A percentile compares a stretch with the other conserved stretches of the same genome.
Evolutionary conservation across 2,113 vertebrate species (phyloP).

Genomic region (Sylvia atricapilla): DNA sequence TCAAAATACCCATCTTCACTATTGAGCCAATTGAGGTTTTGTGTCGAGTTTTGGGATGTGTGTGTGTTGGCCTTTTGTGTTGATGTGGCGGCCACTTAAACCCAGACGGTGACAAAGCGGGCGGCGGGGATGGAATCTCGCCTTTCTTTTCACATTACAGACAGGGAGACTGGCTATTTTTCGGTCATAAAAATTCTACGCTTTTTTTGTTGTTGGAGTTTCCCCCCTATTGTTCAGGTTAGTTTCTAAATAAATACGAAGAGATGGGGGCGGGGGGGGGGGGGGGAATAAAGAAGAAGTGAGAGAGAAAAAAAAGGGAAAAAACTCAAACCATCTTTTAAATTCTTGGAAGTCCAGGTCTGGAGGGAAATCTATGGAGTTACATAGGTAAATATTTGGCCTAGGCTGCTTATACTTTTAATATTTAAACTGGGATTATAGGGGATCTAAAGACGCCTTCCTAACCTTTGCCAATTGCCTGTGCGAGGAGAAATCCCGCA

Average conservation of each 20-base stretch:
- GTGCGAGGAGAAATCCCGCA: constrained; percentile 14
- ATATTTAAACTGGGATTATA: constrained; percentile 73
- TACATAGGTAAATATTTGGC: constrained; percentile 64
- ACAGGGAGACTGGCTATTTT: neutral
- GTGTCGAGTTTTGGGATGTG: neutral
- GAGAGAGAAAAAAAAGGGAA: fast-evolving
- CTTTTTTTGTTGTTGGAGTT: neutral
- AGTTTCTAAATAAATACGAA: constrained; percentile 12
- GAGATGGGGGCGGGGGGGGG: too few relatives aligned
- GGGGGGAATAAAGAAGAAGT: fast-evolving
- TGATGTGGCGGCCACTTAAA: constrained; percentile 31
- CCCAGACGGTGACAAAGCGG: constrained; percentile 57
- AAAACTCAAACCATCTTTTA: neutral
- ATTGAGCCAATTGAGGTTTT: constrained; percentile 53
- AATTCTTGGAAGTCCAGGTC: constrained; percentile 45
- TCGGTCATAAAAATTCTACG: neutral
- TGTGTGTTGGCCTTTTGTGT: constrained; percentile 64
- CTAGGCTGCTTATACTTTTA: constrained; percentile 65
- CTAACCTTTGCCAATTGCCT: constrained; percentile 72
- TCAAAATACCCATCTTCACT: constrained; percentile 64
- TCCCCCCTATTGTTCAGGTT: neutral
- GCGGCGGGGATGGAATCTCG: constrained; percentile 14
- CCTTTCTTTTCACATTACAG: constrained; percentile 15
- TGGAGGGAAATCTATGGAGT: constrained; percentile 50
- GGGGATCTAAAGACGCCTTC: constrained; percentile 35